A percentile compares a stretch with the other conserved stretches of the same genome.
Conservation (phyloP, 2,113 vertebrate species). For the Odobenus rosmarus region DNA sequence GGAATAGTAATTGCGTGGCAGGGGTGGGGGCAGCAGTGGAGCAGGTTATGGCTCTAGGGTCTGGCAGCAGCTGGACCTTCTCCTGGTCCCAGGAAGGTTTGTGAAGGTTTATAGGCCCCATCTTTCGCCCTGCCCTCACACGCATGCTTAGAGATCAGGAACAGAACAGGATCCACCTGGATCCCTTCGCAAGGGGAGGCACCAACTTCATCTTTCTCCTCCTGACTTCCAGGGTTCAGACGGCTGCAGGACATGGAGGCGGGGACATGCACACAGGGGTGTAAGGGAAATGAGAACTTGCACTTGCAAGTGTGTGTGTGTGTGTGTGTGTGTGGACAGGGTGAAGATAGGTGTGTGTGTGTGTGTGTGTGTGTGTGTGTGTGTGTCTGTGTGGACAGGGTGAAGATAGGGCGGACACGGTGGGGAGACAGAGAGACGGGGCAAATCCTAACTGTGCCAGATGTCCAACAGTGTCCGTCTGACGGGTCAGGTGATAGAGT, state of each 20-base stretch:
- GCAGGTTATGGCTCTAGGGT: conserved; percentile 15
- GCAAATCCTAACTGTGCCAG: background rate
- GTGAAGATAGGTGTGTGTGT: background rate
- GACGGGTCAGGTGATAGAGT: background rate
- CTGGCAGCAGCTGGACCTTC: background rate
- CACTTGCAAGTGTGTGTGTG: background rate
- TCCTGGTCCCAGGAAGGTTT: background rate
- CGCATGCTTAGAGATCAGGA: background rate
- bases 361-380: background rate
- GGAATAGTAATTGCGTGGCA: conserved; percentile 71
- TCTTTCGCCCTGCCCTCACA: no score
- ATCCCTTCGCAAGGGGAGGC: background rate
- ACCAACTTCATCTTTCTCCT: background rate
- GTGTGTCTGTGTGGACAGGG: background rate
- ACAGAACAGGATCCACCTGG: background rate
- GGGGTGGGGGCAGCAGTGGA: background rate
- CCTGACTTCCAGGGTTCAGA: background rate
- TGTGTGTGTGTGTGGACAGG: background rate
- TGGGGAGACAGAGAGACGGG: background rate
- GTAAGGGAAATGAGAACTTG: background rate
- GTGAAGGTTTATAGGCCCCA: background rate
- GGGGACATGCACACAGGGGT: accelerated
- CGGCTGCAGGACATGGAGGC: background rate
- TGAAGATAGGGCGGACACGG: background rate
- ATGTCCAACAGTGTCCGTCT: background rate